A percentile compares a stretch with the other conserved stretches of the same genome.
These are phyloP conservation scores for Scaptomyza hsui DNA, from an alignment of 1,140 invertebrate genomes.

Conservation along the genomic window DNA sequence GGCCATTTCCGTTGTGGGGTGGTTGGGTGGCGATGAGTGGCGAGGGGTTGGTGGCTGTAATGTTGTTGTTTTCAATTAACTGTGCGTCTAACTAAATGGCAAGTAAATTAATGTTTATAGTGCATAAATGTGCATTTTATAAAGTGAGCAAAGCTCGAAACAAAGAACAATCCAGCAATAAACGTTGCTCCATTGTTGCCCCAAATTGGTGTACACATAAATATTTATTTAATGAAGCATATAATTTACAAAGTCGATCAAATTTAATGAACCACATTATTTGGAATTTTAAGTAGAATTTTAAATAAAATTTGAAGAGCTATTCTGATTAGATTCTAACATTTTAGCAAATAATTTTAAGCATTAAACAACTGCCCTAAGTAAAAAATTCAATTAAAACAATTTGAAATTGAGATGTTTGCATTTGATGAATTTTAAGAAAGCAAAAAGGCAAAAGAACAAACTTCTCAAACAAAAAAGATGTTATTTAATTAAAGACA, in stretches of 20 bases:
- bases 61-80: constrained; percentile 78
- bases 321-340: too few species aligned
- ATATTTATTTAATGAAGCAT: neutral
- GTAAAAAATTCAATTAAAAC: too few species aligned
- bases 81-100: constrained; percentile 73
- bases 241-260: constrained; percentile 9
- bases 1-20: neutral
- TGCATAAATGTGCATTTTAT: constrained; percentile 75
- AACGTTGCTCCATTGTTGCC: constrained; percentile 28
- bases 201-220: neutral
- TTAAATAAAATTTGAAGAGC: too few species aligned
- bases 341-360: too few species aligned
- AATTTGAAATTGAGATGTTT: too few species aligned
- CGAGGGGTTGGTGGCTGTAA: constrained; percentile 2
- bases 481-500: too few species aligned
- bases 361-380: too few species aligned
- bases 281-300: too few species aligned
- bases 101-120: constrained; percentile 80
- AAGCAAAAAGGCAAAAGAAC: too few species aligned
- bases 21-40: neutral
- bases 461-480: too few species aligned
- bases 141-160: neutral
- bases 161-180: constrained; percentile 6
- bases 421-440: too few species aligned
- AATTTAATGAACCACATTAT: neutral